These are phyloP conservation scores for Hydrozoanthus gracilis DNA, from an alignment of 92 coral and sea anemone genomes.

Conservation along the genomic window DNA sequence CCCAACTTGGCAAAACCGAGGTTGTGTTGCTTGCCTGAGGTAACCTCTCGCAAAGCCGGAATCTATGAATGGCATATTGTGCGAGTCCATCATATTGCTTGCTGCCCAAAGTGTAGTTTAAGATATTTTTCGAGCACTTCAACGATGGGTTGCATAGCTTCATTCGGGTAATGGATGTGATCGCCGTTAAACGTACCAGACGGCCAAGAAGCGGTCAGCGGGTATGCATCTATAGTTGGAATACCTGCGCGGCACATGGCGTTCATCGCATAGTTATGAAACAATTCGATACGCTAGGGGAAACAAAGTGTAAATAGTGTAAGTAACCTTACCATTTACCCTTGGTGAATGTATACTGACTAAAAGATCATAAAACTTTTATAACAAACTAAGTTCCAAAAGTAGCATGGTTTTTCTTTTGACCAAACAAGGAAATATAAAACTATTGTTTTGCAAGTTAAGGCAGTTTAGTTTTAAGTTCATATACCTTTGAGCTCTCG, in stretches of 20 bases:
- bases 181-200: constrained; percentile 58
- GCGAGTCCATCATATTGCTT: neutral
- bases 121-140: constrained; percentile 52
- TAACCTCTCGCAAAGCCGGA: too few relatives aligned
- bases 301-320: neutral
- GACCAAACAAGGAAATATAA: neutral
- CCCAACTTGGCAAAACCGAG: too few relatives aligned
- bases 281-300: constrained; percentile 62
- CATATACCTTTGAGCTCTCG: too few relatives aligned
- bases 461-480: neutral
- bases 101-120: neutral
- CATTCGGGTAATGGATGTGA: constrained; percentile 59
- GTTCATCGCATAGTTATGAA: constrained; percentile 55
- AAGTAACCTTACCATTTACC: neutral
- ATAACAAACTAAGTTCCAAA: too few relatives aligned
- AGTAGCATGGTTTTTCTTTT: neutral
- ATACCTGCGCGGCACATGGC: constrained; percentile 67
- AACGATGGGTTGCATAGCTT: constrained; percentile 62
- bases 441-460: too few relatives aligned
- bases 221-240: constrained; percentile 64
- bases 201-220: constrained; percentile 71
- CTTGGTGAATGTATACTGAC: too few relatives aligned
- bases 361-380: too few relatives aligned
- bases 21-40: too few relatives aligned
- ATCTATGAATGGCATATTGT: too few relatives aligned